Conservation (phyloP, 1,140 invertebrate genomes). For the silkworm (Bombyx mori) region DNA sequence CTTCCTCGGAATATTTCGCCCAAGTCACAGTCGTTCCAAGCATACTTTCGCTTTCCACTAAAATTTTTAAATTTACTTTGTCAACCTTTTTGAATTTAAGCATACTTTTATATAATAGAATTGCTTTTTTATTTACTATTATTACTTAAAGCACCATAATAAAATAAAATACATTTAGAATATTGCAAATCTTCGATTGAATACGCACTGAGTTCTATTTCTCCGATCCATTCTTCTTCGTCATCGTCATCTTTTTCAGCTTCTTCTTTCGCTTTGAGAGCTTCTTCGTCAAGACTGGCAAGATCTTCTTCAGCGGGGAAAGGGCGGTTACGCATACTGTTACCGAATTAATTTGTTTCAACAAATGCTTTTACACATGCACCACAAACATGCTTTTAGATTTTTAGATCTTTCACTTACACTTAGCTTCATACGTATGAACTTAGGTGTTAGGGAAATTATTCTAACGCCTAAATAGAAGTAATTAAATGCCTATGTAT, state of each 20-base stretch:
- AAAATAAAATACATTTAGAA: not conserved
- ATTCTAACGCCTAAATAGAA: too few relatives aligned
- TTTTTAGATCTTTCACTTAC: too few relatives aligned
- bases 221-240: conserved; percentile 52
- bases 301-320: conserved; percentile 59
- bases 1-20: conserved; percentile 51
- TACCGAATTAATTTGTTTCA: too few relatives aligned
- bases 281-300: conserved; percentile 60
- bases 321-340: conserved; percentile 49
- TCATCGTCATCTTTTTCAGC: conserved; percentile 40
- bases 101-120: not conserved
- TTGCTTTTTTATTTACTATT: conserved; percentile 2
- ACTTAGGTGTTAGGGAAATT: too few relatives aligned
- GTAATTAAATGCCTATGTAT: too few relatives aligned
- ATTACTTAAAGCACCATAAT: not conserved
- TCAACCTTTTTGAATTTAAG: not conserved
- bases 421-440: too few relatives aligned
- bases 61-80: conserved; percentile 2
- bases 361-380: too few relatives aligned
- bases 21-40: conserved; percentile 50
- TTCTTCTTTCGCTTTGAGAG: conserved; percentile 56
- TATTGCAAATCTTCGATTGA: not conserved
- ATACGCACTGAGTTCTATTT: conserved; percentile 51
- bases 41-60: conserved; percentile 51
- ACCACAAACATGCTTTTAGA: too few relatives aligned